Evolutionary conservation across 2,888 invertebrate species (phyloP).

Genomic region (Xylota sylvarum): DNA sequence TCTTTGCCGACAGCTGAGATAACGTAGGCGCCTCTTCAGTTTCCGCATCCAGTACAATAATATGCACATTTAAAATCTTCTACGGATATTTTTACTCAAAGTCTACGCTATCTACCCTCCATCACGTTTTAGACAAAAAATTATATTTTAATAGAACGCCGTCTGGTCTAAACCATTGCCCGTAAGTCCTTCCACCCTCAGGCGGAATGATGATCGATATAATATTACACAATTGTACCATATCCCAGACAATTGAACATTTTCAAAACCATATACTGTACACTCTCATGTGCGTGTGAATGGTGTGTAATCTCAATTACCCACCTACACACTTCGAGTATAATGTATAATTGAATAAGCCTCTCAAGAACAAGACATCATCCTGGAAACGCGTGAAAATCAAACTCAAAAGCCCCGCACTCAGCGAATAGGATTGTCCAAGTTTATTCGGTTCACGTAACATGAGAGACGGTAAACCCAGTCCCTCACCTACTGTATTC

Average conservation of each 20-base stretch:
- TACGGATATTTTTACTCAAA: too few species aligned
- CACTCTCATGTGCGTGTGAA: not conserved
- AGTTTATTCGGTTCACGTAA: constrained; percentile 53
- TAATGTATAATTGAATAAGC: constrained; percentile 44
- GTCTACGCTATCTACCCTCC: too few species aligned
- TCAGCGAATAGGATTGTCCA: not conserved
- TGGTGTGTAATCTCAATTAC: constrained; percentile 8
- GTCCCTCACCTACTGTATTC: not conserved
- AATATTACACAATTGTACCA: constrained; percentile 16
- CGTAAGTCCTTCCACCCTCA: not conserved
- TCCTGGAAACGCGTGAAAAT: constrained; percentile 16
- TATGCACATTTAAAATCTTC: too few species aligned
- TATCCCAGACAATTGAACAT: constrained; percentile 1
- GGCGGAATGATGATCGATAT: not conserved
- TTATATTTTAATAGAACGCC: not conserved
- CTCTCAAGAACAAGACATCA: constrained; percentile 26
- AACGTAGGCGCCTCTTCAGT: too few species aligned
- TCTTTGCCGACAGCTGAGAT: too few species aligned
- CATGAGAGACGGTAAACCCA: not conserved
- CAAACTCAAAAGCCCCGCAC: constrained; percentile 12
- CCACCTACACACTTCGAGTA: not conserved
- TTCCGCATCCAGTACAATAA: too few species aligned
- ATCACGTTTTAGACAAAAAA: not conserved
- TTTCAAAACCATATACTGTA: not conserved
- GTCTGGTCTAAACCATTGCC: not conserved